A percentile compares a stretch with the other conserved stretches of the same genome.
phyloP scores from a whole-genome alignment of 2,888 invertebrate genomes.

The Netelia fuscicornis region DNA sequence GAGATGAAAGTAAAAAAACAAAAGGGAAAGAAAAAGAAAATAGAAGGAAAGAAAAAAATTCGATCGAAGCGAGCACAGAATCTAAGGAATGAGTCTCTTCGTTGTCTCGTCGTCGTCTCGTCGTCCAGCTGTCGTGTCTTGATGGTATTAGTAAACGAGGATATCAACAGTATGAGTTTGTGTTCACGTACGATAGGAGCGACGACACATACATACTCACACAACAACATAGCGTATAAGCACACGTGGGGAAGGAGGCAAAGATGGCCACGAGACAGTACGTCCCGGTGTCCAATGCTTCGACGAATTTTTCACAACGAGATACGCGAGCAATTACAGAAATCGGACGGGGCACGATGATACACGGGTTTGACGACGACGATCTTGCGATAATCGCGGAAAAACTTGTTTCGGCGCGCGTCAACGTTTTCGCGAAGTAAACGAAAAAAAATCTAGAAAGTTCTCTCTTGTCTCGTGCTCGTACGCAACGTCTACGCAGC shows the following conservation, averaged over 20 bases:
- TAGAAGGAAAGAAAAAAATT: constrained; percentile 8
- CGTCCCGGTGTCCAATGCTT: not conserved
- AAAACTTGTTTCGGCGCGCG: not conserved
- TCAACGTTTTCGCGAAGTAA: constrained; percentile 2
- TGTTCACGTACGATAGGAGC: constrained; percentile 13
- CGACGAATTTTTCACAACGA: constrained; percentile 1
- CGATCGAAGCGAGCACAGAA: constrained; percentile 49
- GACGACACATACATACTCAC: constrained; percentile 61
- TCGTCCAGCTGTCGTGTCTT: constrained; percentile 56
- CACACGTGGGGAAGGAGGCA: constrained; percentile 51
- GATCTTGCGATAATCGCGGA: not conserved
- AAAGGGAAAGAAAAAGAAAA: not conserved
- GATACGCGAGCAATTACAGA: not conserved
- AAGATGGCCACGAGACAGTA: constrained; percentile 62
- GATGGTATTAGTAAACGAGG: constrained; percentile 1
- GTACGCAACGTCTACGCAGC: constrained; percentile 51
- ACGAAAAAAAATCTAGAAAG: constrained; percentile 57
- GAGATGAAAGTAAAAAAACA: constrained; percentile 19
- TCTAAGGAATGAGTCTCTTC: constrained; percentile 56
- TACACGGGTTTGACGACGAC: not conserved
- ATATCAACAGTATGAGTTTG: constrained; percentile 22
- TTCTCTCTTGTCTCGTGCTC: constrained; percentile 51
- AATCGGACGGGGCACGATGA: not conserved
- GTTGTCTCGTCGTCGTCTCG: constrained; percentile 48
- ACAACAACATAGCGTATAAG: constrained; percentile 20